Evolutionary conservation across 1,140 invertebrate species (phyloP).

Genomic region (Meloidogyne floridensis): DNA sequence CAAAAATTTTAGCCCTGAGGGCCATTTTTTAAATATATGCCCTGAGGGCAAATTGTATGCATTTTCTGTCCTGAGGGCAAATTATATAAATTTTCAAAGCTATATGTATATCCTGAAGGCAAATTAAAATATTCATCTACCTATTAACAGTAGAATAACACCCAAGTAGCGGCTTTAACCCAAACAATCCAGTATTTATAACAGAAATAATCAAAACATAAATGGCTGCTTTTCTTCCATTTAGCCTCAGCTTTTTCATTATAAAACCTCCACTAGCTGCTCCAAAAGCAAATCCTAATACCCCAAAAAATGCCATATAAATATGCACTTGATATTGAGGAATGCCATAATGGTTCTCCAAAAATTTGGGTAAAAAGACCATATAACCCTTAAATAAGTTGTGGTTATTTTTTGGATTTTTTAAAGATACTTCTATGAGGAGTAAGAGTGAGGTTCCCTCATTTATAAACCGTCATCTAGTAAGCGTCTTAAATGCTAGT

Average conservation of each 20-base stretch:
- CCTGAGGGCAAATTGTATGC: too few species aligned
- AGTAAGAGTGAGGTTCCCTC: too few species aligned
- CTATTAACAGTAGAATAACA: conserved; percentile 61
- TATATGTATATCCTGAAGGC: too few species aligned
- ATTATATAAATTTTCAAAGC: too few species aligned
- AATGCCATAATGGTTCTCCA: conserved; percentile 65
- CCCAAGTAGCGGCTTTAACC: conserved; percentile 56
- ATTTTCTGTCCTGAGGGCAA: too few species aligned
- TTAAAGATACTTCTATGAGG: too few species aligned
- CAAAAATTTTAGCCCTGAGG: too few species aligned
- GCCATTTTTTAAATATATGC: too few species aligned
- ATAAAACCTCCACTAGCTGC: conserved; percentile 51
- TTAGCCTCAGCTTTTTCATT: conserved; percentile 52
- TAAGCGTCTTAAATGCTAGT: too few species aligned
- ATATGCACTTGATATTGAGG: conserved; percentile 63
- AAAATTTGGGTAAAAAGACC: conserved; percentile 64
- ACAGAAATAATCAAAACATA: conserved; percentile 57
- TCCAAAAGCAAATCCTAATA: conserved; percentile 62
- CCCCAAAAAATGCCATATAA: conserved; percentile 63
- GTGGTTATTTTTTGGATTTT: too few species aligned
- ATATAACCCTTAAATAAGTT: conserved; percentile 26
- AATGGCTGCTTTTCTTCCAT: conserved; percentile 58
- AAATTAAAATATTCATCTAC: not conserved
- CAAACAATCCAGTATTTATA: conserved; percentile 57
- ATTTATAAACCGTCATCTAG: too few species aligned